Percentiles rank a stretch among this genome's conserved stretches.
Conservation (phyloP, 2,113 vertebrate genomes). For the Carassius auratus region DNA sequence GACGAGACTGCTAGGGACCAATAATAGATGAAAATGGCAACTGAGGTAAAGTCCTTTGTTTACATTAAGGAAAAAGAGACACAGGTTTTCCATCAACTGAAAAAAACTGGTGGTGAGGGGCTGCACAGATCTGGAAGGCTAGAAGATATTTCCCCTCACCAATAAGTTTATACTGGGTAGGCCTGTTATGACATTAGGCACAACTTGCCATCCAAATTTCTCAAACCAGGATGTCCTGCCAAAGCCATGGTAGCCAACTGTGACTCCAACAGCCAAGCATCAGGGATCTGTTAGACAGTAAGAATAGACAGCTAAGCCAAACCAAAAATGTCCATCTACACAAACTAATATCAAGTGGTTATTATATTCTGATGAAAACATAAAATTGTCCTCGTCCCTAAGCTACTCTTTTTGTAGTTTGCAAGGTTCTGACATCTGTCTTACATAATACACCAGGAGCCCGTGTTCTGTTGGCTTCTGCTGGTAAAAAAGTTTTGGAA, state of each 20-base stretch:
- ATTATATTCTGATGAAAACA: constrained; percentile 8
- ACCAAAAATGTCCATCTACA: not conserved
- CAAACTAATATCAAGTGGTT: not conserved
- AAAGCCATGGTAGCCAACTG: constrained; percentile 40
- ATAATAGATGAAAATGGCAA: constrained; percentile 35
- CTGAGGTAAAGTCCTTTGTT: constrained; percentile 27
- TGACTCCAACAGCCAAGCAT: constrained; percentile 36
- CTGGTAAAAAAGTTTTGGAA: not conserved
- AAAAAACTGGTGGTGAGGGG: constrained; percentile 32
- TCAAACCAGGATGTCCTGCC: constrained; percentile 40
- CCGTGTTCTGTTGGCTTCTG: not conserved
- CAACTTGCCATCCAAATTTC: constrained; percentile 39
- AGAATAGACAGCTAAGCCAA: constrained; percentile 30
- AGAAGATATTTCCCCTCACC: constrained; percentile 41
- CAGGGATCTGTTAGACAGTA: constrained; percentile 9
- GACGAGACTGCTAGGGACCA: not conserved
- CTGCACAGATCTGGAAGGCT: constrained; percentile 8
- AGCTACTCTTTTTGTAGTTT: constrained; percentile 1
- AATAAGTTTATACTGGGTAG: constrained; percentile 47
- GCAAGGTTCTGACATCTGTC: not conserved
- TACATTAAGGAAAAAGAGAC: constrained; percentile 26
- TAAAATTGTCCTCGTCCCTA: not conserved
- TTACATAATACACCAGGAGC: constrained; percentile 3
- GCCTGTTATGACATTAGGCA: constrained; percentile 42
- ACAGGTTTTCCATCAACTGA: constrained; percentile 42